These are phyloP conservation scores for Callithrix jacchus DNA, from an alignment of 2,113 vertebrate species.

Conservation along the genomic window DNA sequence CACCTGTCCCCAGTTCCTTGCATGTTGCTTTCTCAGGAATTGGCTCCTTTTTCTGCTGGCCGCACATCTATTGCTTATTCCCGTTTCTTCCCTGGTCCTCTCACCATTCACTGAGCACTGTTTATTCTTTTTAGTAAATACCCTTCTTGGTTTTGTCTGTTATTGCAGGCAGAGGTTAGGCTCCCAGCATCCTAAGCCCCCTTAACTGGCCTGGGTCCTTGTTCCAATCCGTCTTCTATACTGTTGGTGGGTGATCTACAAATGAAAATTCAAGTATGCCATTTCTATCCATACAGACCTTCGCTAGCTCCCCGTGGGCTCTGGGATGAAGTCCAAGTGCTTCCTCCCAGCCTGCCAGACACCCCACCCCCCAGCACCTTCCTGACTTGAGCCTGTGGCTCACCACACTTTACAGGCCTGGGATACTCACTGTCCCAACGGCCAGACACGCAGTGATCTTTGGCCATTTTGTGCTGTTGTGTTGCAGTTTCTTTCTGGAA, in stretches of 20 bases:
- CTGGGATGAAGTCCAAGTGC: background rate
- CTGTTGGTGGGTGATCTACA: too few species aligned
- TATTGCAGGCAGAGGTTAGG: background rate
- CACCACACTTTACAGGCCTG: background rate
- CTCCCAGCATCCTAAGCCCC: background rate
- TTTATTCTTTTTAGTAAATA: background rate
- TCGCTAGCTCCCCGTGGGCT: background rate
- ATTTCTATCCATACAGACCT: background rate
- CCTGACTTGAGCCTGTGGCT: background rate
- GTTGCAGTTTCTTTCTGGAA: background rate
- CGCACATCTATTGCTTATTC: too few species aligned
- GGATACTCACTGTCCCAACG: too few species aligned
- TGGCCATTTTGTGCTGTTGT: background rate
- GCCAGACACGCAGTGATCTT: fast-evolving
- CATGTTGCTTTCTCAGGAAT: fast-evolving
- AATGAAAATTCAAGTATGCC: too few species aligned
- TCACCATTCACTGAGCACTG: background rate
- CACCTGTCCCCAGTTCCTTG: fast-evolving
- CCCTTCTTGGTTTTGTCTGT: background rate
- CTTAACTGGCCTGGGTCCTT: background rate
- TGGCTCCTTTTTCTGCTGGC: background rate
- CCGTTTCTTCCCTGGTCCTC: background rate
- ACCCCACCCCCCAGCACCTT: background rate
- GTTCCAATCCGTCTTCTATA: background rate
- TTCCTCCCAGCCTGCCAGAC: fast-evolving